Conservation (phyloP, 2,113 vertebrate genomes). For the Scomber japonicus region DNA sequence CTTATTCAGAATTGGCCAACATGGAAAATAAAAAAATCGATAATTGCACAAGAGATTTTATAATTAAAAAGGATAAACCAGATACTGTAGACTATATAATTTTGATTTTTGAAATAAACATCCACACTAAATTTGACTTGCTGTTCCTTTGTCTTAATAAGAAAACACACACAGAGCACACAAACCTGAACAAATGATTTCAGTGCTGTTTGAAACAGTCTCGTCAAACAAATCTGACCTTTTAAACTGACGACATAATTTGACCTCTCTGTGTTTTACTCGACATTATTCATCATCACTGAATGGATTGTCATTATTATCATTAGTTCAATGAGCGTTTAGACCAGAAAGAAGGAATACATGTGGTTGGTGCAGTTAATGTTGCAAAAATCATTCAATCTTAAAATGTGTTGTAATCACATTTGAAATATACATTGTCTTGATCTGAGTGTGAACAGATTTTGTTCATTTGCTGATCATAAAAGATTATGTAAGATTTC, state of each 20-base stretch:
- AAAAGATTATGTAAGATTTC: not conserved
- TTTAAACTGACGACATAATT: constrained; percentile 51
- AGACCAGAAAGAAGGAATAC: not conserved
- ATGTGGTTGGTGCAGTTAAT: not conserved
- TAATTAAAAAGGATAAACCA: constrained; percentile 17
- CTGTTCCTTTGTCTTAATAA: constrained; percentile 24
- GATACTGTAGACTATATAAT: constrained; percentile 8
- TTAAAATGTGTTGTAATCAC: not conserved
- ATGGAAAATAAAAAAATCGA: constrained; percentile 46
- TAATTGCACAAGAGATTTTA: constrained; percentile 39
- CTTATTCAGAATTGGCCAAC: constrained; percentile 44
- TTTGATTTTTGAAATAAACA: constrained; percentile 43
- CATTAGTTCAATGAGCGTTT: constrained; percentile 20
- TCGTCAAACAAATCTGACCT: constrained; percentile 45
- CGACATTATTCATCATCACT: constrained; percentile 42
- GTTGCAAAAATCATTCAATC: not conserved
- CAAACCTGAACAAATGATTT: constrained; percentile 23
- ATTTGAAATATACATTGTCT: not conserved
- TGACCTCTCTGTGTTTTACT: constrained; percentile 39
- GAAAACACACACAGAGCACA: constrained; percentile 24
- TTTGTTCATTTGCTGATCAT: not conserved
- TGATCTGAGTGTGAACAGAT: not conserved
- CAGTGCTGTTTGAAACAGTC: constrained; percentile 5
- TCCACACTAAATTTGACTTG: constrained; percentile 25
- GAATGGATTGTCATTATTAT: constrained; percentile 11